These are phyloP conservation scores for Dynastes grantii DNA, from an alignment of 2,888 invertebrate genomes.

Conservation along the genomic window DNA sequence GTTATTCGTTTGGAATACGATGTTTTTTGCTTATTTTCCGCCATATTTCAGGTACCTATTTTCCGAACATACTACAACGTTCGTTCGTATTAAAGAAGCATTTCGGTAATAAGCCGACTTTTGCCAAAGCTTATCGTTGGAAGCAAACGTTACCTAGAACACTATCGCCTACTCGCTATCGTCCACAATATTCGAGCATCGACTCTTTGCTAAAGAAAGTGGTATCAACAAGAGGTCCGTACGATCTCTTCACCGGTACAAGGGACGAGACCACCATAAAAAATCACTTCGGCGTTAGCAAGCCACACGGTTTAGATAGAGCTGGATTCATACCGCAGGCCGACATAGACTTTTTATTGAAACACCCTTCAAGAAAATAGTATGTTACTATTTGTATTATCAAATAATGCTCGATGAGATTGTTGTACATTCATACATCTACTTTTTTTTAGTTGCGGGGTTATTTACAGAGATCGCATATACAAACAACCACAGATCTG, in stretches of 20 bases:
- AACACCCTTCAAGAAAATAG: conserved; percentile 56
- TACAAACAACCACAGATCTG: not conserved
- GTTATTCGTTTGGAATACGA: too few species aligned
- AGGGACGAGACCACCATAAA: conserved; percentile 72
- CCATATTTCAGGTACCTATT: not conserved
- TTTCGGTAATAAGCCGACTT: not conserved
- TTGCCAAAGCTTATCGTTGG: conserved; percentile 54
- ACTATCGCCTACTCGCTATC: not conserved
- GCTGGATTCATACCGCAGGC: conserved; percentile 57
- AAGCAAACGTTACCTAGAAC: conserved; percentile 46
- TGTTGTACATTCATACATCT: not conserved
- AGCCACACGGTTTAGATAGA: conserved; percentile 59
- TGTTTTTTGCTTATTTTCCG: not conserved
- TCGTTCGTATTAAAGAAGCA: not conserved
- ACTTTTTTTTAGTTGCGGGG: not conserved
- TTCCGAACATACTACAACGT: not conserved
- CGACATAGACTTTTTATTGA: conserved; percentile 63
- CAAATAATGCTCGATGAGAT: not conserved
- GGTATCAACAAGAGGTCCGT: conserved; percentile 66
- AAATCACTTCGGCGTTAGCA: conserved; percentile 71
- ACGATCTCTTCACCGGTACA: conserved; percentile 70
- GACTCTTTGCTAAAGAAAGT: conserved; percentile 54
- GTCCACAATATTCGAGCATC: not conserved
- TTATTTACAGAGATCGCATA: not conserved
- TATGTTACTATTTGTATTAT: not conserved